These are phyloP conservation scores for Ceryle rudis DNA, from an alignment of 2,797 vertebrate species.

Conservation along the genomic window DNA sequence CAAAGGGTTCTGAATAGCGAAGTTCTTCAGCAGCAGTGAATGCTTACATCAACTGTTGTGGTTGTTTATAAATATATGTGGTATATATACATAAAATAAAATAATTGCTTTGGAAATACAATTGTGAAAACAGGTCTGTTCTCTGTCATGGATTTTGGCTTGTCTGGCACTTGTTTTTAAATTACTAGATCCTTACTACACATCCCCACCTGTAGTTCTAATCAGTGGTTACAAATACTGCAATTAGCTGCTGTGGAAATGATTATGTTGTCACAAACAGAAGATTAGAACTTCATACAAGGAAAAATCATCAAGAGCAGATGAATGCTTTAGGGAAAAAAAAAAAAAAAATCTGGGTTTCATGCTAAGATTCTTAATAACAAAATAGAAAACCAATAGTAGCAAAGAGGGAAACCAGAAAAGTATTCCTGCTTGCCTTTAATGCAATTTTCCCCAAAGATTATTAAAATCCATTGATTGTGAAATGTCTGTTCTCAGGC, in stretches of 20 bases:
- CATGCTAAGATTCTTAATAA: constrained; percentile 37
- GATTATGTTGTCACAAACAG: constrained; percentile 74
- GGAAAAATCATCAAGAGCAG: constrained; percentile 25
- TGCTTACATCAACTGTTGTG: neutral
- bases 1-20: neutral
- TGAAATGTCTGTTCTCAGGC: constrained; percentile 28
- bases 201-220: constrained; percentile 63
- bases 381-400: neutral
- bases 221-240: constrained; percentile 66
- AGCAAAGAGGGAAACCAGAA: neutral
- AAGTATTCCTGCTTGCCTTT: constrained; percentile 4
- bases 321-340: constrained; percentile 44
- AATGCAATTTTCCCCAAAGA: constrained; percentile 22
- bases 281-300: constrained; percentile 60
- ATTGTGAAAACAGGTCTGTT: constrained; percentile 3
- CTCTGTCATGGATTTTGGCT: constrained; percentile 4
- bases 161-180: neutral
- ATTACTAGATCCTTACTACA: constrained; percentile 34
- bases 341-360: constrained; percentile 14
- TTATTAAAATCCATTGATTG: constrained; percentile 52
- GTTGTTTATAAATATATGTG: neutral
- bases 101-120: neutral
- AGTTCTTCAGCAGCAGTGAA: neutral
- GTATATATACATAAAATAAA: neutral
- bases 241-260: constrained; percentile 69